These are phyloP conservation scores for Drosophila nebulosa DNA, from an alignment of 1,140 invertebrate genomes.

Conservation along the genomic window DNA sequence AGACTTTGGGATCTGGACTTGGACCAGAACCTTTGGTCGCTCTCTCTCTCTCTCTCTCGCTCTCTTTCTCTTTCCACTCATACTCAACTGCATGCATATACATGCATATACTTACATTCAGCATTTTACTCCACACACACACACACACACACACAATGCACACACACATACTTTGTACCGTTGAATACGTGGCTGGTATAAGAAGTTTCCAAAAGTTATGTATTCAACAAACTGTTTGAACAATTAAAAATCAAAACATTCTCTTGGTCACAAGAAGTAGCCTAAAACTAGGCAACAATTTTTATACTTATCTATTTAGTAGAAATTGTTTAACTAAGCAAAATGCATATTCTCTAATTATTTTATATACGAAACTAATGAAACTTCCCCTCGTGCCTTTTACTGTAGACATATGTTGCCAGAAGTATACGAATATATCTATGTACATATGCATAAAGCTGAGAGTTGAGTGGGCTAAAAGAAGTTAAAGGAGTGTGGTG, in stretches of 20 bases:
- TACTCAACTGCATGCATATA: not conserved
- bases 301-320: too few species aligned
- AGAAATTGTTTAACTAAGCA: too few species aligned
- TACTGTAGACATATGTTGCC: not conserved
- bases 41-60: not conserved
- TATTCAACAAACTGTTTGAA: too few species aligned
- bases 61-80: too few species aligned
- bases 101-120: not conserved
- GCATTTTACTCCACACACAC: not conserved
- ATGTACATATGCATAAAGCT: not conserved
- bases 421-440: not conserved
- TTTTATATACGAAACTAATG: too few species aligned
- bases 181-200: not conserved
- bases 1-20: constrained; percentile 3
- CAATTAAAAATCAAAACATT: too few species aligned
- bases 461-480: not conserved
- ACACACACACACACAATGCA: not conserved
- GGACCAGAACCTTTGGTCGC: not conserved
- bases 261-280: too few species aligned
- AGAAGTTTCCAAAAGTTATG: too few species aligned
- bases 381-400: not conserved
- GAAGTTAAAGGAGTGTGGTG: too few species aligned
- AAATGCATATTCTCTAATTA: too few species aligned
- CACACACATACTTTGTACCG: not conserved
- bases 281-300: too few species aligned